Conservation (phyloP, 2,888 invertebrate species). For the Philaethria dido region DNA sequence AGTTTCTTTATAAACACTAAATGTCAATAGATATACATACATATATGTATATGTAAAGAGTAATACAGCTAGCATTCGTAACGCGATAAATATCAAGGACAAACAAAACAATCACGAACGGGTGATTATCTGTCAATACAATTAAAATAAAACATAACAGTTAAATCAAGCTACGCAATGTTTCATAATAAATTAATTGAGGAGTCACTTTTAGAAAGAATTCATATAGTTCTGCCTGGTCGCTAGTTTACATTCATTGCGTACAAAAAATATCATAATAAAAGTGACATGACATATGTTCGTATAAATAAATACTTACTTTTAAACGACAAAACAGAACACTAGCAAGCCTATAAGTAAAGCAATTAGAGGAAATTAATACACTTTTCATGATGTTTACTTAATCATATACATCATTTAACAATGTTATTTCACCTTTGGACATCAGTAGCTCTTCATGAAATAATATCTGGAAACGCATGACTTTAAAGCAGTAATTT, state of each 20-base stretch:
- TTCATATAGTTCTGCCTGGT: too few species aligned
- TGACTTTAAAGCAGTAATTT: conserved; percentile 1
- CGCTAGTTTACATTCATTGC: too few species aligned
- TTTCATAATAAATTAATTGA: background rate
- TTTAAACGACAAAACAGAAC: background rate
- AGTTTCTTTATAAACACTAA: background rate
- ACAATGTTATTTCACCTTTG: conserved; percentile 24
- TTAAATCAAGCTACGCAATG: background rate
- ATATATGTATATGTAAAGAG: background rate
- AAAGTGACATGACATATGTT: background rate
- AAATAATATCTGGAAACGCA: conserved; percentile 22
- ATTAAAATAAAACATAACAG: background rate
- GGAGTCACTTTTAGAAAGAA: too few species aligned
- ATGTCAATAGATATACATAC: background rate
- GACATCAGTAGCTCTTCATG: conserved; percentile 15
- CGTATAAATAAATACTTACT: too few species aligned
- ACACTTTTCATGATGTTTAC: background rate
- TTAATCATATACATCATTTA: background rate
- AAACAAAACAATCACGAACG: background rate
- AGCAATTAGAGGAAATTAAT: background rate
- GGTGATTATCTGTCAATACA: conserved; percentile 3
- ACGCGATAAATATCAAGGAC: conserved; percentile 1
- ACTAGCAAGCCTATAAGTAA: background rate
- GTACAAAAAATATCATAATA: background rate
- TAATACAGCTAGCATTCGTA: background rate